Percentiles rank a stretch among this genome's conserved stretches.
Conservation (phyloP, 1,140 invertebrate genomes). For the Ephestia elutella region DNA sequence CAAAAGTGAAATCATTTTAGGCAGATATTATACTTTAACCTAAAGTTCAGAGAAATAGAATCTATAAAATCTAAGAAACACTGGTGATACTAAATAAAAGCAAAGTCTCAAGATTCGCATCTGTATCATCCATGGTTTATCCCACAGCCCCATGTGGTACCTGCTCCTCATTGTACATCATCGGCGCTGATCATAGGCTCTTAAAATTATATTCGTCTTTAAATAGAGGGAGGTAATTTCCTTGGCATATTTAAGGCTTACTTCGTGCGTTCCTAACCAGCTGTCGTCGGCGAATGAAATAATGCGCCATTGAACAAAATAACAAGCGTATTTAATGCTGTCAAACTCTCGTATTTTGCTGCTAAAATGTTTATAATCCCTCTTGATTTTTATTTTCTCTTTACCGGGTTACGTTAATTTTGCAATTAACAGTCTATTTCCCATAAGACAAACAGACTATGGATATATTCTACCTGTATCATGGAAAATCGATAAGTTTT, state of each 20-base stretch:
- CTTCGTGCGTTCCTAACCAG: conserved; percentile 26
- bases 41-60: too few species aligned
- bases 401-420: too few species aligned
- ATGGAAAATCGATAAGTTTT: too few species aligned
- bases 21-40: too few species aligned
- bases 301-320: conserved; percentile 34
- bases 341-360: neutral
- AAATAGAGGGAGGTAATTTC: conserved; percentile 16
- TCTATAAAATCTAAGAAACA: too few species aligned
- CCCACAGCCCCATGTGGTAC: conserved; percentile 39
- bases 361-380: neutral
- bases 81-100: too few species aligned
- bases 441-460: too few species aligned
- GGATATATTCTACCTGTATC: too few species aligned
- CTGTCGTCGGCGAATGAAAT: conserved; percentile 50
- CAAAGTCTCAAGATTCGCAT: neutral
- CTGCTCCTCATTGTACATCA: conserved; percentile 46
- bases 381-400: neutral
- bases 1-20: too few species aligned
- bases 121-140: neutral
- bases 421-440: too few species aligned
- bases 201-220: conserved; percentile 27
- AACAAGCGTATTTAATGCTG: conserved; percentile 9
- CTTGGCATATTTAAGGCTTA: conserved; percentile 6
- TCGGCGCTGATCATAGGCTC: conserved; percentile 18